phyloP scores from a whole-genome alignment of 1,140 invertebrate genomes.

The Caenorhabditis inopinata region DNA sequence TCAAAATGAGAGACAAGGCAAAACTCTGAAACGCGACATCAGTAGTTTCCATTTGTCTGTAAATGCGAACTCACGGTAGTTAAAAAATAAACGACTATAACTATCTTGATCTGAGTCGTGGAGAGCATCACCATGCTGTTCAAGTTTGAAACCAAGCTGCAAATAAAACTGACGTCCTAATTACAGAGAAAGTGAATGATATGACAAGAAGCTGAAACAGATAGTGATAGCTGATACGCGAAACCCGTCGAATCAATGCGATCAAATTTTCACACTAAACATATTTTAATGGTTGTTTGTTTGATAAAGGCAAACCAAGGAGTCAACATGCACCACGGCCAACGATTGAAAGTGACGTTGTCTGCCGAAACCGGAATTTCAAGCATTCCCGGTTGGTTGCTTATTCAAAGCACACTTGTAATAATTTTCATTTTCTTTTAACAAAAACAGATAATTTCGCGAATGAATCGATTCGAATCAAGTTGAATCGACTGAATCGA shows the following conservation, averaged over 20 bases:
- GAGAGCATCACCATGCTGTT: background rate
- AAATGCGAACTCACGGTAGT: conserved; percentile 5
- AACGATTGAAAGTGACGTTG: conserved; percentile 28
- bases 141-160: background rate
- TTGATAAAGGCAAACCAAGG: background rate
- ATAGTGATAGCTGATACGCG: conserved; percentile 15
- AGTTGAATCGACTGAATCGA: no score
- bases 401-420: no score
- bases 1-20: conserved; percentile 24
- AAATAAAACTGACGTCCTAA: background rate
- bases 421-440: no score
- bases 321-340: conserved; percentile 11
- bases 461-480: no score
- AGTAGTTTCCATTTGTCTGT: background rate
- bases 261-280: conserved; percentile 26
- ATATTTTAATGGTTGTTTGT: conserved; percentile 14
- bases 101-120: conserved; percentile 50
- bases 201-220: conserved; percentile 20
- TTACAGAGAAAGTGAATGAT: conserved; percentile 18
- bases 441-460: no score
- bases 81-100: background rate
- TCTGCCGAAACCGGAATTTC: conserved; percentile 1
- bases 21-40: background rate
- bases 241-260: conserved; percentile 19
- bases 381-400: no score